A percentile compares a stretch with the other conserved stretches of the same genome.
Conservation (phyloP, 2,888 invertebrate species). For the Cyaniris semiargus region DNA sequence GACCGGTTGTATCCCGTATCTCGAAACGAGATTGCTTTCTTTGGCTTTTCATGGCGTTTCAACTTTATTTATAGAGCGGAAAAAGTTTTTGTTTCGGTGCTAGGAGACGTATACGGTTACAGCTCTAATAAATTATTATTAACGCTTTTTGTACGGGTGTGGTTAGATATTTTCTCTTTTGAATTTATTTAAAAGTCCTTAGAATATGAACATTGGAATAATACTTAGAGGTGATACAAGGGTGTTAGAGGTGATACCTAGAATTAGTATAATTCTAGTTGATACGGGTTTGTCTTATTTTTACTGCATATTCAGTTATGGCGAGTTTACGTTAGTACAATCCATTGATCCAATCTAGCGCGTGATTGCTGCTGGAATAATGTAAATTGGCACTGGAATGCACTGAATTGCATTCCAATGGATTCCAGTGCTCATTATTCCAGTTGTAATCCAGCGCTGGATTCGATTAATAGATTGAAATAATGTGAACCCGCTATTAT, state of each 20-base stretch:
- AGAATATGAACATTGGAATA: not conserved
- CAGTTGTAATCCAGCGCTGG: no score
- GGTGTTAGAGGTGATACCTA: no score
- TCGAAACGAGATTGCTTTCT: constrained; percentile 33
- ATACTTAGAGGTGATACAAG: not conserved
- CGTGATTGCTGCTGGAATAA: no score
- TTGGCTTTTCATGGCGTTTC: constrained; percentile 26
- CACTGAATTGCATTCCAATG: no score
- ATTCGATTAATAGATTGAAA: no score
- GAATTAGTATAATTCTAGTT: not conserved
- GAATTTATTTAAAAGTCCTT: not conserved
- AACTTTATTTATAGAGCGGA: constrained; percentile 23
- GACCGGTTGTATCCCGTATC: constrained; percentile 56
- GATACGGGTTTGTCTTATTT: no score
- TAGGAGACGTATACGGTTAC: constrained; percentile 18
- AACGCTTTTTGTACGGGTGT: not conserved
- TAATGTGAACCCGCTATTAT: no score
- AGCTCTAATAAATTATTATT: not conserved
- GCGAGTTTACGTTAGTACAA: no score
- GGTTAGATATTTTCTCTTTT: constrained; percentile 12
- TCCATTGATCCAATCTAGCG: no score
- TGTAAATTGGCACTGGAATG: no score
- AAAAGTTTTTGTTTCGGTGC: constrained; percentile 31
- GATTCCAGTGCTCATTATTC: no score
- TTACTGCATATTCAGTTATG: no score